Conservation (phyloP, 2,888 invertebrate species). For the Eurytoma adleriae region DNA sequence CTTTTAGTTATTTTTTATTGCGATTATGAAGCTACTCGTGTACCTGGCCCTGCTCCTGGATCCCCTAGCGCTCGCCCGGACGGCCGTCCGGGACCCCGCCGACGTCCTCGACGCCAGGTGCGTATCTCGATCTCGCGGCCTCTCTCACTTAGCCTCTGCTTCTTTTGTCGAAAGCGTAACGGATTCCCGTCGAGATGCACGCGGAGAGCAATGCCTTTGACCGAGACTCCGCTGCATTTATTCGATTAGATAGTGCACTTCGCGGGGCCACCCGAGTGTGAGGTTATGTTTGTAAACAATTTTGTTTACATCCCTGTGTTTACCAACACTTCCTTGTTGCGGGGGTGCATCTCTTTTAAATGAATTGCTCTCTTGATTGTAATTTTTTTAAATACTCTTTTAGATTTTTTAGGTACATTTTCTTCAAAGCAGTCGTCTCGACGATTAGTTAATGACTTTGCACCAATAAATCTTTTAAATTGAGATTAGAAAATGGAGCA, state of each 20-base stretch:
- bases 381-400: no score
- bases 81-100: not conserved
- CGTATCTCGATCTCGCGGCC: not conserved
- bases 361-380: no score
- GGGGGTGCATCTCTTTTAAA: no score
- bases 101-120: constrained; percentile 34
- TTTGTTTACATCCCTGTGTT: constrained; percentile 31
- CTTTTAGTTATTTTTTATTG: constrained; percentile 64
- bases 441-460: no score
- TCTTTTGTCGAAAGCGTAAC: not conserved
- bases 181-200: not conserved
- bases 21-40: constrained; percentile 70
- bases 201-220: not conserved
- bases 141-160: not conserved
- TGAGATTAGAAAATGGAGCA: no score
- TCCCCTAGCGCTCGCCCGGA: constrained; percentile 60
- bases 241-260: not conserved
- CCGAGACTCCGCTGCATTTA: not conserved
- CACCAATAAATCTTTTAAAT: no score
- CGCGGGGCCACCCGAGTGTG: not conserved
- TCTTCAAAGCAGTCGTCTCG: no score
- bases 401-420: no score
- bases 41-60: constrained; percentile 68
- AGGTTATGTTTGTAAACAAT: constrained; percentile 51
- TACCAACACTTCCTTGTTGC: not conserved